These are phyloP conservation scores for Oenanthe oenanthe DNA, from an alignment of 2,113 vertebrate genomes.

Conservation along the genomic window DNA sequence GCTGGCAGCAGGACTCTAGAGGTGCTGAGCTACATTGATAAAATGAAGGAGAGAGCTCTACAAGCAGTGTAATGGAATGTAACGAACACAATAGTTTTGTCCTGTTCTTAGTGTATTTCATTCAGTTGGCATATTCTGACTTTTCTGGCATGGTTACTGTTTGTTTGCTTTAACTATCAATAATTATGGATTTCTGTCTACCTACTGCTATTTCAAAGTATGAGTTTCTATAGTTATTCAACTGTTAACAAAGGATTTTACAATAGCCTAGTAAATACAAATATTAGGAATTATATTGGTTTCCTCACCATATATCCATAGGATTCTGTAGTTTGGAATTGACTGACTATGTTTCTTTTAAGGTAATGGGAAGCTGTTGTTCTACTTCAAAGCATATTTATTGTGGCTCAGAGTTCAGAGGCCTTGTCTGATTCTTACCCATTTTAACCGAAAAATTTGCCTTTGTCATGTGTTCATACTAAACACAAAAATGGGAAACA, in stretches of 20 bases:
- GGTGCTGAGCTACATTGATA: conserved; percentile 6
- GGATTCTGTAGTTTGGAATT: not conserved
- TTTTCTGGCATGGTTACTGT: not conserved
- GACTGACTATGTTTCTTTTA: not conserved
- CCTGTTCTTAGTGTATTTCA: not conserved
- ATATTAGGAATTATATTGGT: not conserved
- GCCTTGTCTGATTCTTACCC: not conserved
- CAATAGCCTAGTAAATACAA: not conserved
- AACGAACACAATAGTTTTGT: not conserved
- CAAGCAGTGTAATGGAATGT: not conserved
- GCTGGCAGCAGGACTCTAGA: not conserved
- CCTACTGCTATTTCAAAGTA: not conserved
- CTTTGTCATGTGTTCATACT: not conserved
- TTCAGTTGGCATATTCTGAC: not conserved
- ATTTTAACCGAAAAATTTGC: not conserved
- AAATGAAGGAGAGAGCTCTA: not conserved
- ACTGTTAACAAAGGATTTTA: not conserved
- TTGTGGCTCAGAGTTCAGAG: not conserved
- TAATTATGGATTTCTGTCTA: not conserved
- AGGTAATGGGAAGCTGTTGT: not conserved
- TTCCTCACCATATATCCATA: not conserved
- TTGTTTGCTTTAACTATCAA: not conserved
- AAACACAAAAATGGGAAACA: not conserved
- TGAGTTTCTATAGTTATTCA: not conserved
- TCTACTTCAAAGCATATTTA: not conserved